Base-by-base conservation (phyloP, 2,113 vertebrate species). In the Salvator merianae region DNA sequence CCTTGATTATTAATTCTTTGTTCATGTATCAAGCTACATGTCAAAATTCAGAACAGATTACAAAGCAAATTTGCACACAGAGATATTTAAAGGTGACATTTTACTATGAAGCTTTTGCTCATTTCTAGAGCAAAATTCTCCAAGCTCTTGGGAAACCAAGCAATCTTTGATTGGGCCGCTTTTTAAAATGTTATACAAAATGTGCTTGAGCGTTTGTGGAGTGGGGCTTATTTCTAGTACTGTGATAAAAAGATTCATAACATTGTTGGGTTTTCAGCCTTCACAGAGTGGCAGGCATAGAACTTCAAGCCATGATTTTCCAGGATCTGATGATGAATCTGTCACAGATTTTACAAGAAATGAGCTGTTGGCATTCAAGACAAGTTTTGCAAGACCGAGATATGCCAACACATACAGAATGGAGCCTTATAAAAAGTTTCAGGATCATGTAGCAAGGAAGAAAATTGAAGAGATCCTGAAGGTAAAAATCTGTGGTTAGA, bases 401-500 rank as follows among this genome's bases (percentile, higher is more conserved):
- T 83, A 83, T 2, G 81, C 62, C n/a, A 96, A 96, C 86, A 95
- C 95, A 0, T 96, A 95, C 7, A 92, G 94, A 86, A 90, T 96
- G 91, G 95, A 94, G 79, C 84, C 96, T 2, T 14, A 76, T 50
- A 94, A 76, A 81, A 94, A 92, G 78, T 94, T 95, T 88, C 82
- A 32, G 40, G 84, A 93, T 73, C 36, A 68, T 59, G 81, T 92
- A 86, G 4, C 95, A 38, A 93, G 91, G 92, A 71, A 77, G 8
- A 96, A 88, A 93, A 70, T 92, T 84, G 91, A 96, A 88, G 89
- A 85, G 0, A 92, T 96, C 70, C 5, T 97, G 82, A 91, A 0
- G 93, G 96, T 96, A 95, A 81, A 77, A n/a, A 74, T 66, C 55
- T 50, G 55, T 0, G 32, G 20, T 70, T 81, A 55, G 69, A 68